Conservation (phyloP, 2,797 vertebrate species). For the Thripadectes ignobilis region DNA sequence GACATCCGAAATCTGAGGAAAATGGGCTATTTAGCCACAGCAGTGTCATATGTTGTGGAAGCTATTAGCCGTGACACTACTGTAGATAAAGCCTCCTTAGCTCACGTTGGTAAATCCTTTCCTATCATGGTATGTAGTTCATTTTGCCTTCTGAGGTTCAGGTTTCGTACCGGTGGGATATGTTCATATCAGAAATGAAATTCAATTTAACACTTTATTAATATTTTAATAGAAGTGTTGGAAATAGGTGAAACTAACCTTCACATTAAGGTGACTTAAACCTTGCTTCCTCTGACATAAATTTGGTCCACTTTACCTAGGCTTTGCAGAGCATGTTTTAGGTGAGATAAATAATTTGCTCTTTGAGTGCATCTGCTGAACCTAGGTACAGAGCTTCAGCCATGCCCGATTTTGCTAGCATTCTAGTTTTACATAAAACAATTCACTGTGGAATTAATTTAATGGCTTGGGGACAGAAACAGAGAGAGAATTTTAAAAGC, state of each 20-base stretch:
- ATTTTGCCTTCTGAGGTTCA: neutral
- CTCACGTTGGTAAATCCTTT: neutral
- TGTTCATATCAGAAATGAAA: neutral
- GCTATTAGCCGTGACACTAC: neutral
- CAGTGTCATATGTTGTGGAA: neutral
- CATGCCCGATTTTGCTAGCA: neutral
- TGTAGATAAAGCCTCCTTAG: neutral
- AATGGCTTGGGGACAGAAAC: neutral
- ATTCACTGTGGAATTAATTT: neutral
- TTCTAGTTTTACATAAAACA: neutral
- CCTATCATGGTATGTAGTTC: neutral
- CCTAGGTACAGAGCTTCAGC: neutral
- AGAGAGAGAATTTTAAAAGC: neutral
- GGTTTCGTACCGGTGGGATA: neutral
- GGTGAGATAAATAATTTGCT: neutral
- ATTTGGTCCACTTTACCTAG: neutral
- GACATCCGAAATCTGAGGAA: neutral
- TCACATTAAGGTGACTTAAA: neutral
- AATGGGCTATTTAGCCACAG: neutral
- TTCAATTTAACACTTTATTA: neutral
- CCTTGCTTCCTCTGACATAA: neutral
- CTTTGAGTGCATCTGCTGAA: neutral
- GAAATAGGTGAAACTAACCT: neutral
- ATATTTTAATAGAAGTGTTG: neutral
- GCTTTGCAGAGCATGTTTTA: neutral